A percentile compares a stretch with the other conserved stretches of the same genome.
Conservation (phyloP, 2,113 vertebrate genomes). For the Larimichthys crocea region DNA sequence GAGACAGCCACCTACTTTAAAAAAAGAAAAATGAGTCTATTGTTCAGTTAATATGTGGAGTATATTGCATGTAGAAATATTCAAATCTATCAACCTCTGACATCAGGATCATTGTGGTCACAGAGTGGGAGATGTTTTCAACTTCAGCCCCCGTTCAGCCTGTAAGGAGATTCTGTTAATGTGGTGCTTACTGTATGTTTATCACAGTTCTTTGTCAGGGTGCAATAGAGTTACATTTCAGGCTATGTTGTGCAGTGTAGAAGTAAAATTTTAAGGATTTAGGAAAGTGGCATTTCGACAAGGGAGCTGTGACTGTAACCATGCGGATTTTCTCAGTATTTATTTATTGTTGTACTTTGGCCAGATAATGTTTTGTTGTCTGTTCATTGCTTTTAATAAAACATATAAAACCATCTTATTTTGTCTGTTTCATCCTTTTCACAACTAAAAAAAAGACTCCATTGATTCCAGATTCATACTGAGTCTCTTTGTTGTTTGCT, state of each 20-base stretch:
- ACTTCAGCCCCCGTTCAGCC: background rate
- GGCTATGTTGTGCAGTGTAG: background rate
- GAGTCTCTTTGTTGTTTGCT: background rate
- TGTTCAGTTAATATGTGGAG: background rate
- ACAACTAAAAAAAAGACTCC: background rate
- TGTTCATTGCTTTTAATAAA: conserved; percentile 61
- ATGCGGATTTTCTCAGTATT: conserved; percentile 28
- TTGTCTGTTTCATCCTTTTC: background rate
- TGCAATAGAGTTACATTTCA: background rate
- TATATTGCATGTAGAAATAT: conserved; percentile 13
- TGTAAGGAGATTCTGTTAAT: background rate
- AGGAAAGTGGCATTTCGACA: conserved; percentile 2
- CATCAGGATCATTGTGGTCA: background rate
- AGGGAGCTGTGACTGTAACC: background rate
- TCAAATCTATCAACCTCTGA: background rate
- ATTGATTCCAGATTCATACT: too few species aligned
- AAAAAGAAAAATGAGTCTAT: background rate
- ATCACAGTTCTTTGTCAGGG: too few species aligned
- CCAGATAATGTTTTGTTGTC: conserved; percentile 36
- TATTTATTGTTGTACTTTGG: conserved; percentile 46
- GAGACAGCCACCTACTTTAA: conserved; percentile 2
- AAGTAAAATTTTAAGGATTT: background rate
- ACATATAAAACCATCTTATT: background rate
- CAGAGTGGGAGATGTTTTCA: too few species aligned
- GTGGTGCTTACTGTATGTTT: background rate